These are phyloP conservation scores for Poeciliopsis paucimaculata DNA, from an alignment of 2,797 vertebrate species.

Conservation along the genomic window DNA sequence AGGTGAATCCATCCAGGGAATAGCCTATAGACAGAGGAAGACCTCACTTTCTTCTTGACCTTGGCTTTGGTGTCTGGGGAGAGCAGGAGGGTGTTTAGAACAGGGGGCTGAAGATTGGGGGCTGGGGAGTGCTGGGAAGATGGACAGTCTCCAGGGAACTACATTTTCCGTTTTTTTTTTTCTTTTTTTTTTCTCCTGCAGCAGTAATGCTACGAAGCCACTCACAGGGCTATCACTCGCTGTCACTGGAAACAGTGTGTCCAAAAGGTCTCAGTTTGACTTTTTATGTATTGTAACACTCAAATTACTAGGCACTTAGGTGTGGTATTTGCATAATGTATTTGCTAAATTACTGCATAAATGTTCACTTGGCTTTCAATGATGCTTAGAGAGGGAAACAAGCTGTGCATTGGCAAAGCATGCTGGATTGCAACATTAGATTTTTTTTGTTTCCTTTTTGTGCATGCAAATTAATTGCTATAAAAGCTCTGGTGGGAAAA, in stretches of 20 bases:
- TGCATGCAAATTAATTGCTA: constrained; percentile 77
- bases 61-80: constrained; percentile 71
- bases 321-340: constrained; percentile 68
- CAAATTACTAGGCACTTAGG: constrained; percentile 66
- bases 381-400: constrained; percentile 62
- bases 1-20: constrained; percentile 70
- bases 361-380: constrained; percentile 63
- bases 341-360: constrained; percentile 68
- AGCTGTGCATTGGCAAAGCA: constrained; percentile 57
- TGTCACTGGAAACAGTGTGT: constrained; percentile 27
- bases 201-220: constrained; percentile 33
- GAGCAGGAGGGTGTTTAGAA: constrained; percentile 61
- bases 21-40: constrained; percentile 66
- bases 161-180: constrained; percentile 18
- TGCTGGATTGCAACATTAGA: constrained; percentile 68
- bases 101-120: constrained; percentile 52
- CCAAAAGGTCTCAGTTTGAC: constrained; percentile 53
- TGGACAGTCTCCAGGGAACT: constrained; percentile 40
- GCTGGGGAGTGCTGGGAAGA: constrained; percentile 32
- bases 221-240: constrained; percentile 36
- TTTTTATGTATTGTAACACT: constrained; percentile 28
- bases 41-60: constrained; percentile 77
- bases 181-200: not conserved
- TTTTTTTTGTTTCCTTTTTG: constrained; percentile 49
- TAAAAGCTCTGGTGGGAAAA: constrained; percentile 74